Evolutionary conservation across 2,113 vertebrate species (phyloP).

Genomic region (Silurus asotus): DNA sequence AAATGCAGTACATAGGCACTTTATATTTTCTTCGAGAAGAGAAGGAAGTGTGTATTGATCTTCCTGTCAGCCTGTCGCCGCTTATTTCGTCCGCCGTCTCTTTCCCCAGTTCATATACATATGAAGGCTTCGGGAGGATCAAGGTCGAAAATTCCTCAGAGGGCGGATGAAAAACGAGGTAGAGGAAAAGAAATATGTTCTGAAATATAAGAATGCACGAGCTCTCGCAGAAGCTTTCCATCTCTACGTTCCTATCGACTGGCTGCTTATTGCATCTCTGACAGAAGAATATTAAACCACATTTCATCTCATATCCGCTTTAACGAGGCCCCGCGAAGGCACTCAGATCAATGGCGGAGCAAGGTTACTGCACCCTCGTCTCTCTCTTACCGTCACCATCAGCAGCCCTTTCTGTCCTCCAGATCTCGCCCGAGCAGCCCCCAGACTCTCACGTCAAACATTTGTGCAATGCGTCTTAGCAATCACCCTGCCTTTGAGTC

Average conservation of each 20-base stretch:
- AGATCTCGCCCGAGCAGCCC: background rate
- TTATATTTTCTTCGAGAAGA: slow-evolving; percentile 29
- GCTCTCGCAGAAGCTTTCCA: background rate
- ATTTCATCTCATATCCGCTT: slow-evolving; percentile 44
- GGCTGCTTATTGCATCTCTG: slow-evolving; percentile 34
- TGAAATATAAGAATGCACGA: slow-evolving; percentile 17
- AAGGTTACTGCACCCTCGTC: slow-evolving; percentile 25
- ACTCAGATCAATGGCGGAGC: slow-evolving; percentile 42
- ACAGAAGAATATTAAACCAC: slow-evolving; percentile 45
- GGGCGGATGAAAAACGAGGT: background rate
- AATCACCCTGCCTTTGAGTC: slow-evolving; percentile 25
- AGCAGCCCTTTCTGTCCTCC: slow-evolving; percentile 6
- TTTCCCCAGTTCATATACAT: slow-evolving; percentile 11
- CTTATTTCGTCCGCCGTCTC: slow-evolving; percentile 9
- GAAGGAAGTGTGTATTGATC: slow-evolving; percentile 45
- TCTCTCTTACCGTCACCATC: background rate
- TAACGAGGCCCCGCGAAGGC: slow-evolving; percentile 38
- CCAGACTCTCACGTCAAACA: slow-evolving; percentile 18
- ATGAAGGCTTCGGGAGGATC: background rate
- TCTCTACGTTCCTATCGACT: slow-evolving; percentile 22
- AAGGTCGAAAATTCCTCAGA: slow-evolving; percentile 36
- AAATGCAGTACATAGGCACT: slow-evolving; percentile 17
- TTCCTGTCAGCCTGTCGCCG: background rate
- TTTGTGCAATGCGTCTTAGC: slow-evolving; percentile 28
- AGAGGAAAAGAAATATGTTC: background rate